phyloP scores from a whole-genome alignment of 2,888 invertebrate species.

The Aricia artaxerxes region DNA sequence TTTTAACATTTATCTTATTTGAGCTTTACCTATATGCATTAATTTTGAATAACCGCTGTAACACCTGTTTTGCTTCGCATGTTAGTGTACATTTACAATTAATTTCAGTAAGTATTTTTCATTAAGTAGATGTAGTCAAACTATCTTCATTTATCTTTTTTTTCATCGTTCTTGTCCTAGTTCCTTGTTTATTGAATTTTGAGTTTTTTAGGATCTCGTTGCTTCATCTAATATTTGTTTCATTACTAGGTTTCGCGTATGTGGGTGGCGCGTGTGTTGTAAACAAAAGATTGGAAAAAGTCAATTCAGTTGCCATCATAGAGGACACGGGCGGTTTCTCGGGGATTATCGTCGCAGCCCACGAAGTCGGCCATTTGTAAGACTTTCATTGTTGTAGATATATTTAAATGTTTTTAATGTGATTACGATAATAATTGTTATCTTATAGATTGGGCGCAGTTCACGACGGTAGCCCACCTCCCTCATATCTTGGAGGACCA shows the following conservation, averaged over 20 bases:
- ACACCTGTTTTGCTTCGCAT: conserved; percentile 26
- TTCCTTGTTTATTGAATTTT: conserved; percentile 33
- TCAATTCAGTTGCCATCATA: conserved; percentile 97
- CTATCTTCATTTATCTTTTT: conserved; percentile 30
- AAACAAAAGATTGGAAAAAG: conserved; percentile 96
- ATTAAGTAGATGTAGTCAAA: conserved; percentile 12
- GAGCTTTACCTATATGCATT: neutral
- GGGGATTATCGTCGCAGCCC: conserved; percentile 97
- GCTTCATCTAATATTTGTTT: conserved; percentile 27
- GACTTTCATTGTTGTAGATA: conserved; percentile 50
- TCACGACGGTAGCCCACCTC: conserved; percentile 97
- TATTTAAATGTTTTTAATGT: neutral
- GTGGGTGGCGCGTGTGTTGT: conserved; percentile 98
- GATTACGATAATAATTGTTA: neutral
- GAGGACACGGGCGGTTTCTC: conserved; percentile 98
- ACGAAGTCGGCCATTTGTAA: conserved; percentile 98
- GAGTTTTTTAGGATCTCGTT: neutral
- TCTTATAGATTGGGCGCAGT: conserved; percentile 91
- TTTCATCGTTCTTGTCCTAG: conserved; percentile 27
- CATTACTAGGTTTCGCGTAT: conserved; percentile 91
- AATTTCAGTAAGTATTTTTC: conserved; percentile 32
- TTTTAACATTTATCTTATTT: conserved; percentile 8
- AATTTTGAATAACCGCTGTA: neutral
- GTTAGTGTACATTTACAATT: conserved; percentile 20
- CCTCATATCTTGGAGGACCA: conserved; percentile 95